phyloP scores from a whole-genome alignment of 2,113 vertebrate species.

The Python bivittatus region DNA sequence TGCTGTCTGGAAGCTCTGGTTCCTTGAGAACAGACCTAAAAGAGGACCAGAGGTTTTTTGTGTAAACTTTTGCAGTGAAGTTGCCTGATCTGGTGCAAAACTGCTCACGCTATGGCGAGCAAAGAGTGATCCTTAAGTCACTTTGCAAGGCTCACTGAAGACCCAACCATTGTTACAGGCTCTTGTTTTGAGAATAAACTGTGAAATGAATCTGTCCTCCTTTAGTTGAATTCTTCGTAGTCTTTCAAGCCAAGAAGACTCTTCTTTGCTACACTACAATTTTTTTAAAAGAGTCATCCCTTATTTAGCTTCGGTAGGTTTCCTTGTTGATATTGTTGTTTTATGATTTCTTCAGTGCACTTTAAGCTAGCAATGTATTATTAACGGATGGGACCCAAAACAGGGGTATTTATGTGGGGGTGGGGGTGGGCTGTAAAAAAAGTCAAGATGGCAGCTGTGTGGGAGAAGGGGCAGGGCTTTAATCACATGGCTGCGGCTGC shows the following conservation, averaged over 20 bases:
- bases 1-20: neutral
- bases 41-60: neutral
- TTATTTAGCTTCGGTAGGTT: accelerated
- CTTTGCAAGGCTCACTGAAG: neutral
- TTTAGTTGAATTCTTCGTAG: neutral
- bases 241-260: neutral
- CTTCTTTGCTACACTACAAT: conserved; percentile 54
- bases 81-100: neutral
- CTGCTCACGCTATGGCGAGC: neutral
- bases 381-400: conserved; percentile 58
- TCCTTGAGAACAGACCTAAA: neutral
- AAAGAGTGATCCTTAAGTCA: too few relatives aligned
- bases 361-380: conserved; percentile 69
- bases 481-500: neutral
- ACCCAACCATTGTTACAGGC: neutral
- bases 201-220: conserved; percentile 63
- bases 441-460: neutral
- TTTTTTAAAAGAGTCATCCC: conserved; percentile 22
- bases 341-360: conserved; percentile 71
- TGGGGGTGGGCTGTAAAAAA: neutral
- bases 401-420: conserved; percentile 49
- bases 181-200: conserved; percentile 66
- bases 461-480: neutral
- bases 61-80: neutral
- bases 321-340: conserved; percentile 36